A percentile compares a stretch with the other conserved stretches of the same genome.
These are phyloP conservation scores for Morinoia aosen DNA, from an alignment of 2,888 invertebrate genomes.

Conservation along the genomic window DNA sequence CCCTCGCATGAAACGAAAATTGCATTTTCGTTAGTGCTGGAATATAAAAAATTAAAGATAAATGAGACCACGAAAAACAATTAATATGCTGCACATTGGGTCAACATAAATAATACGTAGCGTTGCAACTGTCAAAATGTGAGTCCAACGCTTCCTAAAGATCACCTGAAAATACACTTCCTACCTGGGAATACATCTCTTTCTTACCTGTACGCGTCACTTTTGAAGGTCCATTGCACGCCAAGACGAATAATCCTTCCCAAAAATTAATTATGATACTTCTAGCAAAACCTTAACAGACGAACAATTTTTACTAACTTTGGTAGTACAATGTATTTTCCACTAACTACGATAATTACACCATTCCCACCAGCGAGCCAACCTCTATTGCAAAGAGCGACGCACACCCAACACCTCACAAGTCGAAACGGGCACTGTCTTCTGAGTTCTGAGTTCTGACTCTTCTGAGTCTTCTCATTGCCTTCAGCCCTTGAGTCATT, in stretches of 20 bases:
- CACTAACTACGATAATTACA: not conserved
- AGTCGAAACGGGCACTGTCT: not conserved
- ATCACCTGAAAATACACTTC: not conserved
- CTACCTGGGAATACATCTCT: slow-evolving; percentile 1
- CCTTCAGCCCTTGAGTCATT: not conserved
- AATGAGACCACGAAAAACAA: no score
- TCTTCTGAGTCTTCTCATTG: not conserved
- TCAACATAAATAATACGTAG: not conserved
- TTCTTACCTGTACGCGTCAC: not conserved
- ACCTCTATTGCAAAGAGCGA: not conserved
- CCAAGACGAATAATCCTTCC: not conserved
- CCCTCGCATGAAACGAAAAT: no score
- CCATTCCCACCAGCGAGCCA: not conserved
- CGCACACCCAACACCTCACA: not conserved
- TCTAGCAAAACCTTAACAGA: not conserved
- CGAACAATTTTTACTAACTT: not conserved
- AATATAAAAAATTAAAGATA: no score
- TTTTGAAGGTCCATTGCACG: not conserved
- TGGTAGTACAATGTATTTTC: not conserved
- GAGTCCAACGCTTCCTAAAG: not conserved
- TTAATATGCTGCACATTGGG: no score
- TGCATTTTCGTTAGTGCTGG: no score
- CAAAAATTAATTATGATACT: not conserved
- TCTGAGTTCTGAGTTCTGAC: not conserved
- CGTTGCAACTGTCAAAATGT: not conserved